A percentile compares a stretch with the other conserved stretches of the same genome.
Conservation (phyloP, 2,797 vertebrate species). For the Falco novaeseelandiae region DNA sequence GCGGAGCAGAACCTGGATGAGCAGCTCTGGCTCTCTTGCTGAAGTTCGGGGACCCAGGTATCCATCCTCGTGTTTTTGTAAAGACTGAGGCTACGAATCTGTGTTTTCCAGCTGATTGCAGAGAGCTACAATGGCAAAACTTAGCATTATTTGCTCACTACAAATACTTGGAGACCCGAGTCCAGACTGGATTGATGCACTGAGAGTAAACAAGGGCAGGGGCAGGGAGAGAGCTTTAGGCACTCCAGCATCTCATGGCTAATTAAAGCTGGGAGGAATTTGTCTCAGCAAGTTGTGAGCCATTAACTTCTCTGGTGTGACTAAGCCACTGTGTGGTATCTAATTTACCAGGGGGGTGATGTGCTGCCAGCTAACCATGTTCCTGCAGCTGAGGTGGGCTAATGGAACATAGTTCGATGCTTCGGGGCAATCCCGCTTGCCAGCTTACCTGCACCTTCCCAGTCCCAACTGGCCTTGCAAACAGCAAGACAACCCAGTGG, state of each 20-base stretch:
- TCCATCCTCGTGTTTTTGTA: not conserved
- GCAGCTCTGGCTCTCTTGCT: not conserved
- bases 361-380: conserved; percentile 23
- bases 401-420: not conserved
- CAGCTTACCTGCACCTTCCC: not conserved
- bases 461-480: not conserved
- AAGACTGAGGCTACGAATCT: not conserved
- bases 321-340: not conserved
- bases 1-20: not conserved
- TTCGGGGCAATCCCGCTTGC: not conserved
- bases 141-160: conserved; percentile 5
- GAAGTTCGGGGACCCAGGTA: not conserved
- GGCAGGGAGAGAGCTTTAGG: not conserved
- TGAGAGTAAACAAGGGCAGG: not conserved
- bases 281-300: conserved; percentile 51
- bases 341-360: conserved; percentile 2
- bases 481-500: not conserved
- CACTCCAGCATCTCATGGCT: not conserved
- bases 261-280: conserved; percentile 53
- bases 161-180: conserved; percentile 34
- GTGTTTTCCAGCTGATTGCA: conserved; percentile 1
- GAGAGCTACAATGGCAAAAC: not conserved
- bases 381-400: not conserved
- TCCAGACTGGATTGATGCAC: conserved; percentile 7
- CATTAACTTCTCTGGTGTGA: not conserved